Evolutionary conservation across 2,888 invertebrate species (phyloP).

Genomic region (Blastobasis adustella): DNA sequence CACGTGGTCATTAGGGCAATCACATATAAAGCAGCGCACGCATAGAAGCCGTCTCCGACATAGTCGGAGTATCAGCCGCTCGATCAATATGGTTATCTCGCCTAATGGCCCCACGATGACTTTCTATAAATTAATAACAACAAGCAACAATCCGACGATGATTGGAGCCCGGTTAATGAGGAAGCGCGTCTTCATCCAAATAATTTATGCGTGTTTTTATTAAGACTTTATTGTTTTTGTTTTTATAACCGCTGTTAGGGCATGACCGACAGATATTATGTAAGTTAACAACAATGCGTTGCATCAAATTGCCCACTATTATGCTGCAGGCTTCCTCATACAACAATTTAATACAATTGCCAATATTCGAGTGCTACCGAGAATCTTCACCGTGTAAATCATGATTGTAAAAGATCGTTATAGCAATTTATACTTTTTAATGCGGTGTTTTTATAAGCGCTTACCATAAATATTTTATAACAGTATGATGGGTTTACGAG

Average conservation of each 20-base stretch:
- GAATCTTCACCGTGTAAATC: constrained; percentile 27
- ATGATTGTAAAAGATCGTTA: constrained; percentile 36
- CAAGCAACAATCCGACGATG: constrained; percentile 48
- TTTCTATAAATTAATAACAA: constrained; percentile 74
- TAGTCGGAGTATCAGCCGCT: constrained; percentile 38
- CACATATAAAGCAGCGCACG: constrained; percentile 39
- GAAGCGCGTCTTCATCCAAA: constrained; percentile 59
- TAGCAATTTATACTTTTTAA: constrained; percentile 40
- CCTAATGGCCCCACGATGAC: constrained; percentile 69
- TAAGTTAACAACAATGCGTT: constrained; percentile 5
- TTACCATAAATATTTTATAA: constrained; percentile 51
- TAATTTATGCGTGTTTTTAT: constrained; percentile 46
- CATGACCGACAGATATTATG: not conserved
- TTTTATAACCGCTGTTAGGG: constrained; percentile 34
- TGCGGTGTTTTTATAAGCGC: constrained; percentile 33
- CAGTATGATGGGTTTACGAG: constrained; percentile 38
- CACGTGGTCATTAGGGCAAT: constrained; percentile 67
- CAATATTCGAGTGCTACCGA: constrained; percentile 16
- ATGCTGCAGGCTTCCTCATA: constrained; percentile 1
- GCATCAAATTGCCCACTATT: not conserved
- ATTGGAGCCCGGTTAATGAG: constrained; percentile 62
- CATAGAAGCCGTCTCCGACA: not conserved
- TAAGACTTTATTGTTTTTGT: constrained; percentile 37
- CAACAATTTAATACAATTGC: constrained; percentile 8
- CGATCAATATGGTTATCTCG: constrained; percentile 66